Evolutionary conservation across 2,797 vertebrate species (phyloP).

Genomic region (Platalea minor): DNA sequence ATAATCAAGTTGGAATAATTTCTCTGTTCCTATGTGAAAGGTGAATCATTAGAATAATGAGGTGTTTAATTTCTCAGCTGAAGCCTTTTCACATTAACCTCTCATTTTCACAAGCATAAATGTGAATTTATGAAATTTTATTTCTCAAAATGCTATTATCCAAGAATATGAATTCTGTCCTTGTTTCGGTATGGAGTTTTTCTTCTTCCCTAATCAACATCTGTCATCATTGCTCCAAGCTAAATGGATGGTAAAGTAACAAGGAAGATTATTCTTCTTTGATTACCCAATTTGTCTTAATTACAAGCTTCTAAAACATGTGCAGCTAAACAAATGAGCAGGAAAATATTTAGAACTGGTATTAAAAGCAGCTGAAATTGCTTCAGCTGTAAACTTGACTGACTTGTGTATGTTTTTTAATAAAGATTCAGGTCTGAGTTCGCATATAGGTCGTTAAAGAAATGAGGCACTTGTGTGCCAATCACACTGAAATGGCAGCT

Average conservation of each 20-base stretch:
- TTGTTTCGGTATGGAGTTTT: slow-evolving; percentile 42
- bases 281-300: slow-evolving; percentile 77
- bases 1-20: not conserved
- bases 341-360: slow-evolving; percentile 56
- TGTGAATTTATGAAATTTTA: slow-evolving; percentile 36
- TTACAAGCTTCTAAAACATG: slow-evolving; percentile 72
- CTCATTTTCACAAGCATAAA: not conserved
- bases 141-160: slow-evolving; percentile 6
- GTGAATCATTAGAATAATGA: slow-evolving; percentile 25
- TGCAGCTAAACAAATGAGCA: slow-evolving; percentile 68
- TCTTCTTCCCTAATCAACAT: slow-evolving; percentile 62
- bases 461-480: slow-evolving; percentile 64
- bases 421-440: slow-evolving; percentile 59
- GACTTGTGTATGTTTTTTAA: slow-evolving; percentile 60
- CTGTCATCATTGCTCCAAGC: slow-evolving; percentile 71
- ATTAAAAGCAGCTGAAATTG: slow-evolving; percentile 60
- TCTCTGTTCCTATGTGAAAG: not conserved
- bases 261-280: slow-evolving; percentile 75
- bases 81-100: slow-evolving; percentile 5
- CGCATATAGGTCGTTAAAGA: slow-evolving; percentile 43
- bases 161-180: slow-evolving; percentile 39
- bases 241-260: slow-evolving; percentile 74
- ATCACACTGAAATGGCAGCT: slow-evolving; percentile 68
- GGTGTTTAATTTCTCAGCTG: slow-evolving; percentile 28
- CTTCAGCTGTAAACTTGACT: slow-evolving; percentile 59